phyloP scores from a whole-genome alignment of 2,888 invertebrate genomes.

The Platypus cylindrus region DNA sequence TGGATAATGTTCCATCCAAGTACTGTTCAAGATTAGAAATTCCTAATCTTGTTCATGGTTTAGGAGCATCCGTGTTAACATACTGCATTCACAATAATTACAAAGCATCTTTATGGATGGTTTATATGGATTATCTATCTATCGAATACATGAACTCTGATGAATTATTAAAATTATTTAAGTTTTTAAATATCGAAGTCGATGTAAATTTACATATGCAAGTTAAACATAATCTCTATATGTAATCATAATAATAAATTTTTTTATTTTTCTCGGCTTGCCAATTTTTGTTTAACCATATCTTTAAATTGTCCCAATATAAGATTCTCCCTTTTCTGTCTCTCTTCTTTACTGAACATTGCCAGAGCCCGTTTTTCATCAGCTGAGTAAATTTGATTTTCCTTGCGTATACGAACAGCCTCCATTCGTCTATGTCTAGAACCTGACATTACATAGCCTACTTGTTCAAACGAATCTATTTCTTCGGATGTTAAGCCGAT shows the following conservation, averaged over 20 bases:
- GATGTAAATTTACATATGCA: constrained; percentile 8
- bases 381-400: constrained; percentile 98
- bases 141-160: constrained; percentile 29
- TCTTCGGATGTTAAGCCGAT: constrained; percentile 94
- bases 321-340: constrained; percentile 88
- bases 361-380: constrained; percentile 97
- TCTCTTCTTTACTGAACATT: constrained; percentile 96
- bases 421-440: constrained; percentile 88
- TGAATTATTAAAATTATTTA: constrained; percentile 24
- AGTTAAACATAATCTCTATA: constrained; percentile 22
- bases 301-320: constrained; percentile 91
- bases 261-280: constrained; percentile 41
- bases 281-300: constrained; percentile 64
- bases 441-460: constrained; percentile 98
- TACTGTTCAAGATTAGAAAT: constrained; percentile 24
- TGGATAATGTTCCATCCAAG: constrained; percentile 11
- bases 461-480: constrained; percentile 81
- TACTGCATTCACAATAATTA: constrained; percentile 24
- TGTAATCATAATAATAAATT: constrained; percentile 14
- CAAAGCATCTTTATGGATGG: constrained; percentile 26
- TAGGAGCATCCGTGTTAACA: constrained; percentile 28
- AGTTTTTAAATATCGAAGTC: constrained; percentile 18
- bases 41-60: constrained; percentile 31
- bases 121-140: constrained; percentile 27
- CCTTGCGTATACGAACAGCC: constrained; percentile 96